Base-by-base conservation (phyloP, 2,797 vertebrate genomes). In the Hybognathus amarus region DNA sequence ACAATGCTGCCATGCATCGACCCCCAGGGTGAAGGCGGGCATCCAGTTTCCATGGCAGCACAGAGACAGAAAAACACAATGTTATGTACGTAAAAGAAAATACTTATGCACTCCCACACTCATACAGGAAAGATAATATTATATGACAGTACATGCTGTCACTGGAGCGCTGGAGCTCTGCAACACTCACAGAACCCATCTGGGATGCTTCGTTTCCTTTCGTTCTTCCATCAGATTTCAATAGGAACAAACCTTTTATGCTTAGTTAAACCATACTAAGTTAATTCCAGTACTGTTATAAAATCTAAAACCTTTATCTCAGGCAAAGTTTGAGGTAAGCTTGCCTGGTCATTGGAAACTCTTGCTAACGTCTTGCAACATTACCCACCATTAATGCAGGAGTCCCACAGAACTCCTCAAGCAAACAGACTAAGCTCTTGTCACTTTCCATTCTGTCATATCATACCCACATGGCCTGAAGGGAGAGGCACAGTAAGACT, bases 21-120 rank as follows among this genome's bases (percentile, higher is more conserved):
- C 74, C 85, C 79, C 56, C 8, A 18, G 76, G 87, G 68, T 77
- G 18, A 77, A 76, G 36, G 59, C 40, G 69, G 82, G 82, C 64
- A 78, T 73, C 36, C 67, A 66, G 85, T 84, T 87, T 77, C 87
- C 87, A 87, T 86, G 80, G 85, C 78, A 86, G 81, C 80, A 40
- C 69, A 45, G 27, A 75, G 54, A 84, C 22, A 67, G 85, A 67
- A 27, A 83, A 84, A 86, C 75, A 73, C 61, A 83, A 73, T 73
- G 33, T 67, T 56, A 74, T 45, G 52, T 73, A 64, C 64, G 33
- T 74, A 82, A 71, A 52, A 80, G 75, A 66, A 27, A 76, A 70
- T 76, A 47, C 81, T 83, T 83, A 80, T 83, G 80, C 70, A 71
- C 67, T 77, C 68, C 73, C 67, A 77, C 82, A 71, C 47, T 11